Conservation (phyloP, 2,113 vertebrate species). For the Uria lomvia region DNA sequence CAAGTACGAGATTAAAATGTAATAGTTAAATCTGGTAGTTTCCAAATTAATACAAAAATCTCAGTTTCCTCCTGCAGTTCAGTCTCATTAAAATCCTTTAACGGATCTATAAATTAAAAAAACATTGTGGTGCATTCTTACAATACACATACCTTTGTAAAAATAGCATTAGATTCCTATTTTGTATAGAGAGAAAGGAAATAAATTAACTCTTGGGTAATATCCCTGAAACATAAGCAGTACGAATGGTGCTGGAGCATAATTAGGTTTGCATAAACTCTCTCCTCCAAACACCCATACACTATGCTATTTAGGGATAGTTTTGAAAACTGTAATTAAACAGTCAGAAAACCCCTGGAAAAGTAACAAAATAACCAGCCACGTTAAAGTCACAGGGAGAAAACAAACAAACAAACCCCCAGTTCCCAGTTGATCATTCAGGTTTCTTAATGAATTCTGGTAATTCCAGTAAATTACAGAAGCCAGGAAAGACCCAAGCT, state of each 20-base stretch:
- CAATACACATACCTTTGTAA: neutral
- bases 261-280: conserved; percentile 36
- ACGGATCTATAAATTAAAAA: conserved; percentile 1
- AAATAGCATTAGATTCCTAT: neutral
- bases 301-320: conserved; percentile 1
- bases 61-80: neutral
- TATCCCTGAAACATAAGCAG: neutral
- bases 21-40: neutral
- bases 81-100: conserved; percentile 5
- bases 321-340: conserved; percentile 52
- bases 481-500: neutral
- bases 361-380: conserved; percentile 25
- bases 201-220: conserved; percentile 23
- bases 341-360: conserved; percentile 39
- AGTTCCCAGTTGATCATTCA: neutral
- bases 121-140: neutral
- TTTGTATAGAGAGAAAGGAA: neutral
- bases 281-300: conserved; percentile 8
- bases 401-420: conserved; percentile 42
- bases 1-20: neutral
- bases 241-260: neutral
- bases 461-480: neutral
- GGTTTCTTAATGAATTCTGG: conserved; percentile 18
- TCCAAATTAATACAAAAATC: neutral
- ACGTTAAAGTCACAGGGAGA: conserved; percentile 11